Evolutionary conservation across 1,140 invertebrate species (phyloP), one percentile per base, ranked within the genome.

Genomic region (Drosophila ercepeae): DNA sequence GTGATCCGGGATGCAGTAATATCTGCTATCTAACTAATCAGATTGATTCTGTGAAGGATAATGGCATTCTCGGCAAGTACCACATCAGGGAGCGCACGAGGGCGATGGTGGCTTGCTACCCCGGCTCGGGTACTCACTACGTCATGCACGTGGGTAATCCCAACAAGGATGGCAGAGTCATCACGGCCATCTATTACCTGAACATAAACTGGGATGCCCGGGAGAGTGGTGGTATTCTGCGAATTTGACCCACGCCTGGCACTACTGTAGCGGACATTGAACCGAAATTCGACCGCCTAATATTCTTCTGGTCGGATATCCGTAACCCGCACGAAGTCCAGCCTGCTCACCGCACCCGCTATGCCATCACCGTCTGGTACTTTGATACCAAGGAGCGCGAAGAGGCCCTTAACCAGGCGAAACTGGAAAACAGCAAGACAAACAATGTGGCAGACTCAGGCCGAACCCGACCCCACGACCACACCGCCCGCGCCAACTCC

Each of bases 111-210:
- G 97, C 98, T 32, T 98, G 97, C 91, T 99, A 99, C 92, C 98
- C 98, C 7, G 97, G 97, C 11, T 94, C 95, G 55, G 97, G 97
- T 46, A 95, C 97, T 9, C 96, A 97, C 89, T 99, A 99, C 91
- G 96, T 99, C 14, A 97, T 98, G 91, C 98, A 99, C 92, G 97
- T 99, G 21, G 98, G 99, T 91, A 99, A 99, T 93, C 98, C 98
- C n/a, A 98, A 98, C 90, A 94, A 94, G 88, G 98, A 99, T 92
- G 98, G 97, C 13, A 93, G 98, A 65, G 97, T 97, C 78, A 97
- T 99, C 82, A 99, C 98, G 8, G 96, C 97, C 34, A 99, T 99
- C 86, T 99, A 99, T 92, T 99, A 99, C 92, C 93, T 99, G 42
- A 99, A 99, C 92, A 94, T 96, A 86, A 94, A 98, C 92, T 99